Conservation (phyloP, 2,113 vertebrate species). For the Ictidomys tridecemlineatus region DNA sequence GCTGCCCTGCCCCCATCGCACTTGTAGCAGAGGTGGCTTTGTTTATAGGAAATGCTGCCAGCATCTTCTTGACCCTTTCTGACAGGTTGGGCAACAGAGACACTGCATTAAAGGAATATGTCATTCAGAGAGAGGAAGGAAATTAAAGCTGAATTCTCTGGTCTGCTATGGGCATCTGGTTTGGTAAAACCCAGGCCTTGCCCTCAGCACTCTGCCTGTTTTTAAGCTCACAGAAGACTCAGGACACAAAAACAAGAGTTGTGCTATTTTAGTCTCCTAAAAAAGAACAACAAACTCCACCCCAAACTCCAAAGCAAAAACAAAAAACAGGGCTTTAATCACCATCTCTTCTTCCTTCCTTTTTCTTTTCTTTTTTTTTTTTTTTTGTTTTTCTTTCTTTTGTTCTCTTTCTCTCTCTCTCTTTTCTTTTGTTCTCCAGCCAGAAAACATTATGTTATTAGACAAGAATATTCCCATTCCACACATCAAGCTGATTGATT, state of each 20-base stretch:
- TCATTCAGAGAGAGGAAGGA: background rate
- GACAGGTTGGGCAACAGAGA: background rate
- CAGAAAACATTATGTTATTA: constrained; percentile 99
- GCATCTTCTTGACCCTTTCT: background rate
- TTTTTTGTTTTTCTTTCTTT: constrained; percentile 70
- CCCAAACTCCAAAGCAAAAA: constrained; percentile 53
- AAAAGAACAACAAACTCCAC: constrained; percentile 54
- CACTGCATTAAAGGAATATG: background rate
- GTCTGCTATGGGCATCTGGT: background rate
- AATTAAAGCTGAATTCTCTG: background rate
- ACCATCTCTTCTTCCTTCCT: constrained; percentile 44
- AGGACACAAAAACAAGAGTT: constrained; percentile 47
- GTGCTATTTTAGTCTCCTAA: constrained; percentile 30
- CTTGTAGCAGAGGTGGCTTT: background rate
- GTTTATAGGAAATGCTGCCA: constrained; percentile 22
- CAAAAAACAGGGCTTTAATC: constrained; percentile 62
- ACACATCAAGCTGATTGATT: constrained; percentile 98
- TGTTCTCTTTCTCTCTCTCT: background rate
- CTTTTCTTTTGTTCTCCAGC: constrained; percentile 88
- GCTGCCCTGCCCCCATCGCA: background rate
- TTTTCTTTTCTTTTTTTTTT: background rate
- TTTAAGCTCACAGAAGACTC: background rate
- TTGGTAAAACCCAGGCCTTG: background rate
- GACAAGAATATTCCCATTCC: constrained; percentile 93
- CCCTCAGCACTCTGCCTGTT: background rate